phyloP scores from a whole-genome alignment of 2,888 invertebrate genomes.

The Scaptomyza caliginosa region DNA sequence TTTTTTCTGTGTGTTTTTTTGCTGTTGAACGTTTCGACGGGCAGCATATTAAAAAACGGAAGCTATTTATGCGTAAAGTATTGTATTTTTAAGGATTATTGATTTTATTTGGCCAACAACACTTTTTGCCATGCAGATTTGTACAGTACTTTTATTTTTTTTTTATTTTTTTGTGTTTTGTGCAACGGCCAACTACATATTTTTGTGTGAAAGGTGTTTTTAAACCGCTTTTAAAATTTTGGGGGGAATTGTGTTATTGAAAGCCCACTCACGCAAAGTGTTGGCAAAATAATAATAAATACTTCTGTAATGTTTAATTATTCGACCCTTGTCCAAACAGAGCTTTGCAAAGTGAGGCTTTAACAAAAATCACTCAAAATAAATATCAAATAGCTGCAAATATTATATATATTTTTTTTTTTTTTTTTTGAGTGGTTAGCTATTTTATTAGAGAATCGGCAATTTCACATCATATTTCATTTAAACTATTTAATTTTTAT shows the following conservation, averaged over 20 bases:
- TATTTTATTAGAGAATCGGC: neutral
- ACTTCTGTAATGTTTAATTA: conserved; percentile 24
- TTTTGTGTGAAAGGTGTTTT: conserved; percentile 13
- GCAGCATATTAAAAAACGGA: conserved; percentile 49
- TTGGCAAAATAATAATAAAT: conserved; percentile 30
- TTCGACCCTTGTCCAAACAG: conserved; percentile 31
- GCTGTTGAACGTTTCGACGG: conserved; percentile 18
- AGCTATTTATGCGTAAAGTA: conserved; percentile 70
- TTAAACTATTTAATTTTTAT: no score
- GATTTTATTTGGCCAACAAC: conserved; percentile 66
- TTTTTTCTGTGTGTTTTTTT: neutral
- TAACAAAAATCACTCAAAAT: conserved; percentile 13
- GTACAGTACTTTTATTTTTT: conserved; percentile 12
- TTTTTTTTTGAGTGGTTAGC: neutral
- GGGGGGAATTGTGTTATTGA: neutral
- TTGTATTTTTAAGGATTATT: conserved; percentile 77
- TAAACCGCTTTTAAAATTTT: conserved; percentile 8
- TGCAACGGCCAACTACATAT: conserved; percentile 14
- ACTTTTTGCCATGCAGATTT: conserved; percentile 40
- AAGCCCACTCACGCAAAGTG: conserved; percentile 12
- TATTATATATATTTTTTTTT: neutral
- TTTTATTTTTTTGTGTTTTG: no score
- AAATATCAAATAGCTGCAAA: neutral
- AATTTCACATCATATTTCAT: no score
- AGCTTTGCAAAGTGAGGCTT: conserved; percentile 18